phyloP scores from a whole-genome alignment of 2,888 invertebrate species.

The Lottia scabra region DNA sequence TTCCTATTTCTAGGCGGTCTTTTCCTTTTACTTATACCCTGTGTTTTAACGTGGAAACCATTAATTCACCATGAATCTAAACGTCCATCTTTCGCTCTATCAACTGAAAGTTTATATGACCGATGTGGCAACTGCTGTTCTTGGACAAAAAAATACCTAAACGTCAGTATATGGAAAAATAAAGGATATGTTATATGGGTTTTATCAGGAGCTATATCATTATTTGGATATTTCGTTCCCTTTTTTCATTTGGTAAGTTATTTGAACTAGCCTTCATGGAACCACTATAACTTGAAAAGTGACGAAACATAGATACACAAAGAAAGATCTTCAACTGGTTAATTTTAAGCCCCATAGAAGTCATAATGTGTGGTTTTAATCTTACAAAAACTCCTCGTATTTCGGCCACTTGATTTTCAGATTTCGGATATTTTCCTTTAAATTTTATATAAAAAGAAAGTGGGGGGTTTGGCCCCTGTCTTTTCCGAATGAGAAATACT shows the following conservation, averaged over 20 bases:
- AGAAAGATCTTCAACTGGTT: too few species aligned
- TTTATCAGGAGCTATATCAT: slow-evolving; percentile 82
- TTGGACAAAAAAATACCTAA: slow-evolving; percentile 52
- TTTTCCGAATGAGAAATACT: too few species aligned
- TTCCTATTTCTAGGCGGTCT: slow-evolving; percentile 75
- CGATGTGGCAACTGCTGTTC: slow-evolving; percentile 69
- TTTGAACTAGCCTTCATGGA: neutral
- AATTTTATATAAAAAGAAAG: too few species aligned
- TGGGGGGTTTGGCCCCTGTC: too few species aligned
- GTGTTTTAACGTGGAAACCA: slow-evolving; percentile 61
- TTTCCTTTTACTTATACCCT: slow-evolving; percentile 77
- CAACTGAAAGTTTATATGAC: slow-evolving; percentile 48
- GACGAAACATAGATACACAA: too few species aligned
- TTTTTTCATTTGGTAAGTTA: slow-evolving; percentile 85
- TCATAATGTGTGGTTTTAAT: too few species aligned
- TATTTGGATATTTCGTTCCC: slow-evolving; percentile 89
- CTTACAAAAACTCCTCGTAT: too few species aligned
- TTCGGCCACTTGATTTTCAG: too few species aligned
- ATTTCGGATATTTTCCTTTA: too few species aligned
- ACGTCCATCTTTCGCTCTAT: slow-evolving; percentile 22
- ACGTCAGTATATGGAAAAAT: slow-evolving; percentile 84
- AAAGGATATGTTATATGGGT: slow-evolving; percentile 88
- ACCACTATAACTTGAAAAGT: too few species aligned
- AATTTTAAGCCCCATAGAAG: too few species aligned
- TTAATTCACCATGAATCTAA: neutral